A percentile compares a stretch with the other conserved stretches of the same genome.
phyloP scores from a whole-genome alignment of 92 coral and sea anemone genomes.

The Micromussa lordhowensis region DNA sequence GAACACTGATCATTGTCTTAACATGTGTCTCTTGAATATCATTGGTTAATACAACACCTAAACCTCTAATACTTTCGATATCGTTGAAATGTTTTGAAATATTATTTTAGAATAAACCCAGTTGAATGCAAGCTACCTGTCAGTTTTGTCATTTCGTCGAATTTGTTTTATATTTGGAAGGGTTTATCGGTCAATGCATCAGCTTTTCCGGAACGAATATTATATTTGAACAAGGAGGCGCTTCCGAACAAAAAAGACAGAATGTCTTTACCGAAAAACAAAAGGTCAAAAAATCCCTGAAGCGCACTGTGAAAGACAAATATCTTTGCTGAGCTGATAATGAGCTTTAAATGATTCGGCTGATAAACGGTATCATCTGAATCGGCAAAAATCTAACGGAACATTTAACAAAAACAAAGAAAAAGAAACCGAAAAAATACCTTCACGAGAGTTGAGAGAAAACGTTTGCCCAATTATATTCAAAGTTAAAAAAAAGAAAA shows the following conservation, averaged over 20 bases:
- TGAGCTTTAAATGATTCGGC: conserved; percentile 9
- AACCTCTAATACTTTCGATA: not conserved
- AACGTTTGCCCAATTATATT: too few species aligned
- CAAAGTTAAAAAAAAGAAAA: not conserved
- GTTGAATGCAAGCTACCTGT: conserved; percentile 6
- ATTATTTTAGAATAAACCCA: conserved; percentile 3
- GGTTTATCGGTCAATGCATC: conserved; percentile 11
- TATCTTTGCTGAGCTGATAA: conserved; percentile 27
- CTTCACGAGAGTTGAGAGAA: not conserved
- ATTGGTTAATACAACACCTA: not conserved
- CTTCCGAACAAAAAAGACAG: conserved; percentile 21
- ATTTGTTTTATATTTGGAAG: not conserved
- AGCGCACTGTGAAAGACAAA: conserved; percentile 9
- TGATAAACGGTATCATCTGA: conserved; percentile 23
- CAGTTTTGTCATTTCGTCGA: not conserved
- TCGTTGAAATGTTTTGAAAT: not conserved
- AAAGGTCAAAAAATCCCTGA: not conserved
- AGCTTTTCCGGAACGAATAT: conserved; percentile 28
- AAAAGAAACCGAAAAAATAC: conserved; percentile 36
- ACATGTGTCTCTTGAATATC: not conserved
- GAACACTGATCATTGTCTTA: not conserved
- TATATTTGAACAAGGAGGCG: conserved; percentile 31
- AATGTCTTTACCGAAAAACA: conserved; percentile 7
- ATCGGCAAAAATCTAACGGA: conserved; percentile 14
- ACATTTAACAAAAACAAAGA: conserved; percentile 17